These are phyloP conservation scores for Sycophila sp. DNA, from an alignment of 1,140 invertebrate genomes.

Conservation along the genomic window DNA sequence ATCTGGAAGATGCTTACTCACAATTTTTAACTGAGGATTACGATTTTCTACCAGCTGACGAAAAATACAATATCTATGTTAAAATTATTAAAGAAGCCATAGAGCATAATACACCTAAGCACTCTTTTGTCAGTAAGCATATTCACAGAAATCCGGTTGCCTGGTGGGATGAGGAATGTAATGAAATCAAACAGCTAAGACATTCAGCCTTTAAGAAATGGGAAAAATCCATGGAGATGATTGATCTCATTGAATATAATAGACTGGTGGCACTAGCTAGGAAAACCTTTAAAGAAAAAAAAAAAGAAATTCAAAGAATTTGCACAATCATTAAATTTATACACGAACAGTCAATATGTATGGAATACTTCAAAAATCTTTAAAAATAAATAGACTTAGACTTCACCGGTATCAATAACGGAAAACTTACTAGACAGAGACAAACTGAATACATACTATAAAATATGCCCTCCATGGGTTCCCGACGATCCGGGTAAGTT, in stretches of 20 bases:
- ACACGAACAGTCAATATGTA: background rate
- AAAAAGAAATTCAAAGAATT: conserved; percentile 13
- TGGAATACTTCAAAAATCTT: conserved; percentile 26
- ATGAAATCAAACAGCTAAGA: conserved; percentile 10
- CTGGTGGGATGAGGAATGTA: conserved; percentile 36
- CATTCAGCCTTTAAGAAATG: conserved; percentile 27
- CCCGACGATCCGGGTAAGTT: background rate
- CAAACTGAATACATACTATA: background rate
- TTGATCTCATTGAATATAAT: conserved; percentile 34
- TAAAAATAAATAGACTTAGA: conserved; percentile 31
- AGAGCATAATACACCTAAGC: background rate
- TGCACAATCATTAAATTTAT: conserved; percentile 13
- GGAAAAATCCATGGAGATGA: background rate
- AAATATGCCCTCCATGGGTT: background rate
- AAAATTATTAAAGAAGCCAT: background rate
- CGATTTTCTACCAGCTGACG: background rate
- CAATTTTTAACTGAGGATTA: background rate
- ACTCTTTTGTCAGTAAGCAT: background rate
- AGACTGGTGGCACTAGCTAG: background rate
- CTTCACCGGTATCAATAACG: background rate
- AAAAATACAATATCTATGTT: background rate
- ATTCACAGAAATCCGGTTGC: conserved; percentile 25
- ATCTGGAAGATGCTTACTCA: background rate
- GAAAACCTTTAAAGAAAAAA: conserved; percentile 33
- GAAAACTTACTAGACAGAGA: background rate